phyloP scores from a whole-genome alignment of 92 coral and sea anemone species.

The Blastomussa wellsi region DNA sequence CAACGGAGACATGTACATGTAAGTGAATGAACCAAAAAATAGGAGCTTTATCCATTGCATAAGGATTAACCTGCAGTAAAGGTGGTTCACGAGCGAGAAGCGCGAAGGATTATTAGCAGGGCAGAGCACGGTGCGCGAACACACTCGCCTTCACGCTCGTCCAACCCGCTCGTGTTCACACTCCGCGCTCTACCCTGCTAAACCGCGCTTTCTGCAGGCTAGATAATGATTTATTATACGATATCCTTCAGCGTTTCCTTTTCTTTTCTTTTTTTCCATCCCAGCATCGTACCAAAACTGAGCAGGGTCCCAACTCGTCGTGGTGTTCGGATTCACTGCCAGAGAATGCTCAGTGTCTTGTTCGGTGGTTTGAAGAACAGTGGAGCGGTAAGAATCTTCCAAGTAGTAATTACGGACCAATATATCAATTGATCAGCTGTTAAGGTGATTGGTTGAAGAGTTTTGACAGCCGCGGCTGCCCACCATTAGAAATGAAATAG shows the following conservation, averaged over 20 bases:
- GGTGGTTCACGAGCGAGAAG: too few relatives aligned
- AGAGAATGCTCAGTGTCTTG: conserved; percentile 76
- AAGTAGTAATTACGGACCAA: not conserved
- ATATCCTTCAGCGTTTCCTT: not conserved
- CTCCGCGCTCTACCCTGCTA: too few relatives aligned
- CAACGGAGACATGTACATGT: conserved; percentile 30
- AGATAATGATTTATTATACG: not conserved
- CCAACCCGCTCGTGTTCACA: too few relatives aligned
- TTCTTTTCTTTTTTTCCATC: not conserved
- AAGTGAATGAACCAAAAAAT: not conserved
- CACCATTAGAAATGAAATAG: not conserved
- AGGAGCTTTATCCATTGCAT: too few relatives aligned
- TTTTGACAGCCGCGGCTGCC: not conserved
- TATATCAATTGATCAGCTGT: not conserved
- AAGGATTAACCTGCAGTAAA: too few relatives aligned
- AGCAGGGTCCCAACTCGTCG: not conserved
- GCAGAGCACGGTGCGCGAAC: too few relatives aligned
- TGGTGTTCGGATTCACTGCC: conserved; percentile 47
- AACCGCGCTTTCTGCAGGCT: too few relatives aligned
- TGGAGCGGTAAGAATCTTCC: conserved; percentile 78
- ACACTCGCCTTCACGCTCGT: too few relatives aligned
- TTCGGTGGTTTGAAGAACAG: conserved; percentile 84
- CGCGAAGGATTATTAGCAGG: too few relatives aligned
- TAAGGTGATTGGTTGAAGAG: not conserved
- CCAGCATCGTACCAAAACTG: conserved; percentile 29